Evolutionary conservation across 2,797 vertebrate species (phyloP).

Genomic region (Phrynocephalus forsythii): DNA sequence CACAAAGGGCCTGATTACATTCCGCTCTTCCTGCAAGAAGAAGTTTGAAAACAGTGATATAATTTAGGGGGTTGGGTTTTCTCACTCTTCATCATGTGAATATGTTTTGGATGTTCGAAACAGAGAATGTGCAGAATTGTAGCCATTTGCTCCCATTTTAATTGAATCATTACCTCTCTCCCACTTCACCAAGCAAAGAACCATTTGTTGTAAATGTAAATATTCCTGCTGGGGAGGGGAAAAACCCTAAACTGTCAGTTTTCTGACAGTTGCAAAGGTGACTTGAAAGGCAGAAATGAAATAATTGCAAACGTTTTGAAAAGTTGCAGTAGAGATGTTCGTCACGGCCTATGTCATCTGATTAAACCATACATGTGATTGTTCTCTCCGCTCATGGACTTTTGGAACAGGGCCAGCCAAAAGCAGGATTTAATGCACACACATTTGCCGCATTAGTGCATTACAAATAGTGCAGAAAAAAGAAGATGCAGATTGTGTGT

Average conservation of each 20-base stretch:
- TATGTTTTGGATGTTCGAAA: not conserved
- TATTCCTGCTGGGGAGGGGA: constrained; percentile 4
- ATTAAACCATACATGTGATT: constrained; percentile 58
- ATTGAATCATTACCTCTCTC: constrained; percentile 44
- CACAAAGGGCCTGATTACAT: not conserved
- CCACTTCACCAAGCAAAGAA: constrained; percentile 35
- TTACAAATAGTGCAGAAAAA: constrained; percentile 56
- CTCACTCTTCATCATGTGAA: no score
- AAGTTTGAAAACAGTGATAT: not conserved
- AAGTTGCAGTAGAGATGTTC: constrained; percentile 57
- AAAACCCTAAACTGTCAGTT: not conserved
- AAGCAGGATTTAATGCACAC: constrained; percentile 66
- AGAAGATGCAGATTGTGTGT: constrained; percentile 52
- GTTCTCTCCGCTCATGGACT: constrained; percentile 37
- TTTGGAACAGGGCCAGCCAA: constrained; percentile 48
- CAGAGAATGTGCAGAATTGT: not conserved
- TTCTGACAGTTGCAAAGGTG: constrained; percentile 56
- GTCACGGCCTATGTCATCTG: constrained; percentile 63
- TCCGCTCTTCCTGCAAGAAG: not conserved
- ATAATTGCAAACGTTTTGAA: constrained; percentile 62
- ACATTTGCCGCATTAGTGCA: constrained; percentile 55
- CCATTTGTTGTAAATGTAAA: constrained; percentile 55
- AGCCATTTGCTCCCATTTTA: constrained; percentile 46
- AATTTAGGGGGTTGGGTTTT: not conserved
- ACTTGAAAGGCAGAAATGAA: constrained; percentile 63